Evolutionary conservation across 2,888 invertebrate genomes (phyloP).

Genomic region (Pterostichus niger): DNA sequence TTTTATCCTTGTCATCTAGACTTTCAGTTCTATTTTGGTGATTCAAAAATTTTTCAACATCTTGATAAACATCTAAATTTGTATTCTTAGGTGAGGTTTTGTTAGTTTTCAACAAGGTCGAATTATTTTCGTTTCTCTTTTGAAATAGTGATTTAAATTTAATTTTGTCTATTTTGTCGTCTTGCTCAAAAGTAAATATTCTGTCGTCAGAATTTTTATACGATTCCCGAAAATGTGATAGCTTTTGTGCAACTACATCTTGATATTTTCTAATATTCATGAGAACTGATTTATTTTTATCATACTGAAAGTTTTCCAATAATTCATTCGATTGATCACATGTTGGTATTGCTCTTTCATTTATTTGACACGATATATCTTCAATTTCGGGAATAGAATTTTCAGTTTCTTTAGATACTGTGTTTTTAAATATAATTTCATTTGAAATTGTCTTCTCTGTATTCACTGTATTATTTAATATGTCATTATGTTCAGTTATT

Average conservation of each 20-base stretch:
- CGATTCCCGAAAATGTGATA: neutral
- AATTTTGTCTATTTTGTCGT: neutral
- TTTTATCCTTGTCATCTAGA: neutral
- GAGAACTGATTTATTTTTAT: slow-evolving; percentile 15
- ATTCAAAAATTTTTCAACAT: slow-evolving; percentile 13
- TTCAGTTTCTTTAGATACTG: neutral
- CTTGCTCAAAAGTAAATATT: neutral
- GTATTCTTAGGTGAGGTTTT: neutral
- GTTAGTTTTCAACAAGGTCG: slow-evolving; percentile 5
- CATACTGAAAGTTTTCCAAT: neutral
- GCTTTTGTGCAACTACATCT: neutral
- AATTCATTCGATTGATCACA: too few relatives aligned
- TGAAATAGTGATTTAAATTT: slow-evolving; percentile 25
- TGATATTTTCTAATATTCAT: slow-evolving; percentile 30
- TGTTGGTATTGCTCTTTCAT: neutral
- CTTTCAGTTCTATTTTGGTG: neutral
- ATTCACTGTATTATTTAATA: too few relatives aligned
- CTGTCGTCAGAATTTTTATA: neutral
- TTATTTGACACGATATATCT: neutral
- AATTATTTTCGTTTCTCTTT: neutral
- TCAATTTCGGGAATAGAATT: neutral
- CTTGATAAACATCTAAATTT: neutral
- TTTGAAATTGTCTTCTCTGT: neutral
- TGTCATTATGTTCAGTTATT: too few relatives aligned
- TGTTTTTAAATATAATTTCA: neutral